A percentile compares a stretch with the other conserved stretches of the same genome.
Conservation (phyloP, 2,888 invertebrate species). For the Mimumesa dahlbomi region DNA sequence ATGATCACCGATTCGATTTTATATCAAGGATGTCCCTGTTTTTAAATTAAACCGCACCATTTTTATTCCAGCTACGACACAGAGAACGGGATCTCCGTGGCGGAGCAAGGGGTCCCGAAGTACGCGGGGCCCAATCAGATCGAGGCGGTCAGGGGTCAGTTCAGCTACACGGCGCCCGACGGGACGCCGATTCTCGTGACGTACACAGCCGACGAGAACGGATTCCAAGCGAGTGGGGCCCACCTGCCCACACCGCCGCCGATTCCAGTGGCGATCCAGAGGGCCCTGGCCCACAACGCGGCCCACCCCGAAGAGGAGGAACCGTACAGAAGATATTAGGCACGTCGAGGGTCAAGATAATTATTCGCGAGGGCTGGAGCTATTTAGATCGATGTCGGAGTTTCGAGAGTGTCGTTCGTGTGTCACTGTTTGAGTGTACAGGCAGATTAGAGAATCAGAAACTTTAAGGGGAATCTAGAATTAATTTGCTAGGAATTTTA, state of each 20-base stretch:
- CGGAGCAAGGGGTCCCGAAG: constrained; percentile 83
- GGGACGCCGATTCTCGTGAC: constrained; percentile 84
- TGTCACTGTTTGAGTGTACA: too few species aligned
- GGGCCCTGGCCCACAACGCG: constrained; percentile 84
- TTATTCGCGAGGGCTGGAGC: too few species aligned
- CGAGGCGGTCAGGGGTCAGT: constrained; percentile 82
- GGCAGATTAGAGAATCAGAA: too few species aligned
- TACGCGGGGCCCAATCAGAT: constrained; percentile 81
- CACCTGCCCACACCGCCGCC: constrained; percentile 92
- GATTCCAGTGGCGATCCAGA: constrained; percentile 88
- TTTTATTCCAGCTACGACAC: constrained; percentile 82
- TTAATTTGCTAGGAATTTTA: too few species aligned
- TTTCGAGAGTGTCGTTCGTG: too few species aligned
- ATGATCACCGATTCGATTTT: not conserved
- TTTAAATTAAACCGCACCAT: not conserved
- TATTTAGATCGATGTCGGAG: too few species aligned
- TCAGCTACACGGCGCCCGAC: constrained; percentile 86
- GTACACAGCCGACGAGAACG: constrained; percentile 87
- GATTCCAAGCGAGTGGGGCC: constrained; percentile 87
- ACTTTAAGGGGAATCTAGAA: too few species aligned
- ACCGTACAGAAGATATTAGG: constrained; percentile 71
- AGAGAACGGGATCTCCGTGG: constrained; percentile 84
- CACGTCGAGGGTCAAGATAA: too few species aligned
- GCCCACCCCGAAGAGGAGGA: constrained; percentile 81
- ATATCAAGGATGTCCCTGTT: not conserved